Percentiles rank a stretch among this genome's conserved stretches.
These are phyloP conservation scores for Sterna hirundo DNA, from an alignment of 2,113 vertebrate genomes.

Conservation along the genomic window DNA sequence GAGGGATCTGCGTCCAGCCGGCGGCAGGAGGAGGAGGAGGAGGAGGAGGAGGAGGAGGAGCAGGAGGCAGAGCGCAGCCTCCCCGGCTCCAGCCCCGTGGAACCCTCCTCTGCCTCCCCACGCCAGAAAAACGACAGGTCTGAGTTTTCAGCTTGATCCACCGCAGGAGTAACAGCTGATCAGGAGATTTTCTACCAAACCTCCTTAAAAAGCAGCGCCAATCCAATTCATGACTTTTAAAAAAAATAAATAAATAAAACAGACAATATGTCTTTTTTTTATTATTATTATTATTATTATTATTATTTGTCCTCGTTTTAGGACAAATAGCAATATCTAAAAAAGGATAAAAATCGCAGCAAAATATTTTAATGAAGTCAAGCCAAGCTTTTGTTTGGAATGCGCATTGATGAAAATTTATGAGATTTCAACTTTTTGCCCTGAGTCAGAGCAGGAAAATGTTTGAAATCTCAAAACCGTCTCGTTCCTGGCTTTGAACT, in stretches of 20 bases:
- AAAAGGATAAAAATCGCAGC: neutral
- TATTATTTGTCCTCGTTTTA: neutral
- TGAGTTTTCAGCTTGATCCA: neutral
- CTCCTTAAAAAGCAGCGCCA: neutral
- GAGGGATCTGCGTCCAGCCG: neutral
- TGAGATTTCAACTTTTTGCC: neutral
- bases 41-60: neutral
- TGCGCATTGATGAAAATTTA: neutral
- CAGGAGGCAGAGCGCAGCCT: neutral
- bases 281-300: too few species aligned
- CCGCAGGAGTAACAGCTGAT: neutral
- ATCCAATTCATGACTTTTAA: neutral
- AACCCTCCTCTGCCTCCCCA: neutral
- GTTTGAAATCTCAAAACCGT: conserved; percentile 12
- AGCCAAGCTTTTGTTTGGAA: neutral
- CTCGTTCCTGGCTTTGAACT: conserved; percentile 15
- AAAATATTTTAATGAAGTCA: neutral
- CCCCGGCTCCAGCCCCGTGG: neutral
- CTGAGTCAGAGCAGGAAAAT: conserved; percentile 3
- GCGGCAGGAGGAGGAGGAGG: neutral
- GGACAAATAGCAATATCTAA: neutral
- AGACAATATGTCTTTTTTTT: neutral
- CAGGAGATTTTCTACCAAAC: neutral
- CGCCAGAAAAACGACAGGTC: accelerated
- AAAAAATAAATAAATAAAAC: neutral